Evolutionary conservation across 2,797 vertebrate species (phyloP).

Genomic region (Peromyscus nudipes): DNA sequence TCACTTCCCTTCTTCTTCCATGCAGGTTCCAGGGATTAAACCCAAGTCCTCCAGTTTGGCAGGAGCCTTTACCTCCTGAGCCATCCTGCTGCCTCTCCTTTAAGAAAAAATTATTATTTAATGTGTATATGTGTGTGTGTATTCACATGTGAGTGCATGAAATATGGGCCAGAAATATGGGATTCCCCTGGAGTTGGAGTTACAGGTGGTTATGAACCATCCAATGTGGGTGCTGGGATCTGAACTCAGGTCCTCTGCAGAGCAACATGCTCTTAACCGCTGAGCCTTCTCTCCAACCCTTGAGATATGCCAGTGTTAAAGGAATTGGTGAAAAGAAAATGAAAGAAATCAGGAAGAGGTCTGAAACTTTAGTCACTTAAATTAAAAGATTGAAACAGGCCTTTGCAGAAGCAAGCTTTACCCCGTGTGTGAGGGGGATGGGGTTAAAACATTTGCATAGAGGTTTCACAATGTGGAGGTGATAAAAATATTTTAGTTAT

Average conservation of each 20-base stretch:
- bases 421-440: neutral
- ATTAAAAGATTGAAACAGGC: neutral
- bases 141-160: neutral
- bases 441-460: neutral
- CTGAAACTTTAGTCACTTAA: neutral
- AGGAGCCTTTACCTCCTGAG: neutral
- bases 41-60: neutral
- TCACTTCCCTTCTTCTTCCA: neutral
- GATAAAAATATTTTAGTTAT: neutral
- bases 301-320: neutral
- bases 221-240: neutral
- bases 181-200: neutral
- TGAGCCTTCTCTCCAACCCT: neutral
- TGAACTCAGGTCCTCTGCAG: neutral
- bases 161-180: neutral
- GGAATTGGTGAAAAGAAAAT: neutral
- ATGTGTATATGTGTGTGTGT: neutral
- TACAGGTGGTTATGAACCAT: neutral
- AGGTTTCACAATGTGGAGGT: neutral
- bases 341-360: neutral
- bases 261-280: neutral
- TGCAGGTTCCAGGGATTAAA: neutral
- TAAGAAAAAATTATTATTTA: neutral
- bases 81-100: neutral
- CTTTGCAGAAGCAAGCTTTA: neutral